Conservation (phyloP, 2,888 invertebrate genomes). For the Napeogenes inachia region DNA sequence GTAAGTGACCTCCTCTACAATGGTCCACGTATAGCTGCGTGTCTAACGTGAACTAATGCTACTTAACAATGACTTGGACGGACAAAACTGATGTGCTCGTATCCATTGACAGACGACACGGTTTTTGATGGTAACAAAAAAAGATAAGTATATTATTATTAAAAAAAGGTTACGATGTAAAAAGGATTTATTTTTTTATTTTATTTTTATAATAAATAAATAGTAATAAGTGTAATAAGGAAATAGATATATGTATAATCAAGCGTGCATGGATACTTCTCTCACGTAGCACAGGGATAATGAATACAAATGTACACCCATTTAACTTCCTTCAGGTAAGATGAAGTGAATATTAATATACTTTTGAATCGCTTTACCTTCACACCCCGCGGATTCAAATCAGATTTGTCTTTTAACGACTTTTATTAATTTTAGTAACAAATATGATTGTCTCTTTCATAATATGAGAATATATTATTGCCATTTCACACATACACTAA, state of each 20-base stretch:
- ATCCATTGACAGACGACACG: conserved; percentile 13
- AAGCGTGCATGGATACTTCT: conserved; percentile 1
- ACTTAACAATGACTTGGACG: conserved; percentile 20
- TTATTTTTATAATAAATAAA: neutral
- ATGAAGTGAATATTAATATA: conserved; percentile 40
- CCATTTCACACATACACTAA: too few relatives aligned
- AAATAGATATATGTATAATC: neutral
- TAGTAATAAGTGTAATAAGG: neutral
- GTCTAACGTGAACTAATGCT: conserved; percentile 63
- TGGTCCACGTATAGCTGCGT: conserved; percentile 45
- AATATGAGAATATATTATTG: too few relatives aligned
- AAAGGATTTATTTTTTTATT: neutral
- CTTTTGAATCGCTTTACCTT: conserved; percentile 26
- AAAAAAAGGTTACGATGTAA: too few relatives aligned
- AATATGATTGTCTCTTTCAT: too few relatives aligned
- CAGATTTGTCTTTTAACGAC: neutral
- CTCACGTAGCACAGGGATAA: conserved; percentile 49
- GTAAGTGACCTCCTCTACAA: conserved; percentile 28
- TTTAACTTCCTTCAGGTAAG: conserved; percentile 60
- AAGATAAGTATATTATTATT: neutral
- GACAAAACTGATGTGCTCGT: conserved; percentile 15
- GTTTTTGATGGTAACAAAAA: neutral
- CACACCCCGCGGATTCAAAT: conserved; percentile 3
- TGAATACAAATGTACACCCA: conserved; percentile 71
- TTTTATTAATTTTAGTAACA: too few relatives aligned